Conservation (phyloP, 2,113 vertebrate genomes). For the Stigmatopora argus region DNA sequence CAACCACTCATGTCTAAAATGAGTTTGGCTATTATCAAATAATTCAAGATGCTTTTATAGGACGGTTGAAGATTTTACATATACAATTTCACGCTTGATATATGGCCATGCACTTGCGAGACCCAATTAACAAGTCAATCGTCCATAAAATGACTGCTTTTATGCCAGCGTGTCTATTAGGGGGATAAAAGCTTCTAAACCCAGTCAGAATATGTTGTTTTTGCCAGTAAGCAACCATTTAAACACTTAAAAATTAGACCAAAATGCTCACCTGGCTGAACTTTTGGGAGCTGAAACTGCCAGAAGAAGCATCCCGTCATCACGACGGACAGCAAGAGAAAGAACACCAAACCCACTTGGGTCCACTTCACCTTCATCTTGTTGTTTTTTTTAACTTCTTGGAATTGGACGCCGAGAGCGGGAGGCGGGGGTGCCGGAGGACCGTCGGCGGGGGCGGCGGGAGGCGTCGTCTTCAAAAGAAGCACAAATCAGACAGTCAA, state of each 20-base stretch:
- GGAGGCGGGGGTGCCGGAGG: constrained; percentile 29
- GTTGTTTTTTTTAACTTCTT: constrained; percentile 48
- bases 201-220: neutral
- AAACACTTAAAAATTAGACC: neutral
- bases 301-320: constrained; percentile 84
- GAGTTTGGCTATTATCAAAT: neutral
- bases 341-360: constrained; percentile 69
- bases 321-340: constrained; percentile 75
- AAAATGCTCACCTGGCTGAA: constrained; percentile 48
- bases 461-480: constrained; percentile 41
- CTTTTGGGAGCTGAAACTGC: constrained; percentile 69
- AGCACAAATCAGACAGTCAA: constrained; percentile 3
- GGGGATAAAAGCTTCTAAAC: neutral
- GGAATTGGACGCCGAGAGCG: constrained; percentile 25
- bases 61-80: neutral
- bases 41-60: neutral
- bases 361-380: constrained; percentile 76
- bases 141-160: neutral
- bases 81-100: neutral
- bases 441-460: constrained; percentile 20
- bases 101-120: neutral
- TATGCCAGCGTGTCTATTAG: neutral
- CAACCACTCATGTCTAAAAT: neutral
- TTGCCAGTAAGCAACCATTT: neutral
- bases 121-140: neutral